Evolutionary conservation across 2,888 invertebrate species (phyloP), one percentile per base, ranked within the genome.

Genomic region (Adela reaumurella): DNA sequence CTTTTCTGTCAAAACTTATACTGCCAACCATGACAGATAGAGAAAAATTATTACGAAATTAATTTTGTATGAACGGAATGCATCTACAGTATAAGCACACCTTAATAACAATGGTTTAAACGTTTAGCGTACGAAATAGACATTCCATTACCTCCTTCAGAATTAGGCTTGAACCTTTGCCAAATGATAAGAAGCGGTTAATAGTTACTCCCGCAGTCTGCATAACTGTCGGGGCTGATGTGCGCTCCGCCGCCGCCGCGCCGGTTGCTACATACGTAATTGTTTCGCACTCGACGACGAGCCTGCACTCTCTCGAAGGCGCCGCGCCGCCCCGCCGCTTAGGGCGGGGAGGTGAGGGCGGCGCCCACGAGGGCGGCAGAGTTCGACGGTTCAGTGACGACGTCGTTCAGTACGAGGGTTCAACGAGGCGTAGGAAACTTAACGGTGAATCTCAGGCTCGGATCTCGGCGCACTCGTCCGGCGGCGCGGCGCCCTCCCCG

Each of bases 401-500:
- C 17, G n/a, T 46, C 20, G 46, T 46, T 24, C 24, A 24, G n/a
- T n/a, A n/a, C 35, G 35, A 42, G 11, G 16, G 11, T 42, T 17
- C 42, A 42, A 42, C 42, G 42, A 42, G 42, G 42, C 5, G 17
- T 17, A 17, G 17, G 11, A 42, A 24, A 24, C 24, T 28, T 19
- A 20, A 46, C 20, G 28, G 20, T 19, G 20, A 16, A 17, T 19
- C 24, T 20, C 24, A 11, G 24, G 19, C 17, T 28, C 19, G 11
- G 46, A 18, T n/a, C 41, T 47, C 43, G 17, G 18, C 19, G 11
- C 44, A 19, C 10, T 43, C n/a, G 43, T 16, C 6, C 16, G 44
- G 44, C 18, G 17, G 19, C 19, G 18, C 18, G 44, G 51, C 59
- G 62, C 60, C 66, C 68, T 64, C 67, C 69, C 62, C 72, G 68